Base-by-base conservation (phyloP, 2,797 vertebrate genomes). In the Pseudochromis fuscus region DNA sequence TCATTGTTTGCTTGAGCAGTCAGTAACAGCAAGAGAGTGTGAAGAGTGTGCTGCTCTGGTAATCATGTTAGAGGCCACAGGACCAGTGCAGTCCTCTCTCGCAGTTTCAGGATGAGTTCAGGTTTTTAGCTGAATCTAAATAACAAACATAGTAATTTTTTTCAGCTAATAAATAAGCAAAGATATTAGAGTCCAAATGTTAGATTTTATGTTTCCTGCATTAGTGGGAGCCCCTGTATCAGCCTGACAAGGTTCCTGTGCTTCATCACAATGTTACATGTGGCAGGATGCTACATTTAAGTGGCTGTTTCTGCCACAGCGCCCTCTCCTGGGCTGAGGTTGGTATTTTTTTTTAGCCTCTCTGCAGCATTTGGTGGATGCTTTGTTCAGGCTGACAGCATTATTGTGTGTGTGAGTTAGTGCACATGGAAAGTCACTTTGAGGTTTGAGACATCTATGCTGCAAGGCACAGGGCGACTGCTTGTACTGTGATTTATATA, bases 1-100 rank as follows among this genome's bases (percentile, higher is more conserved):
- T 21, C 61, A 66, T 4, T 81, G 76, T 81, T 83, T 75, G 45
- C 66, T 56, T 66, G 28, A 30, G 45, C 31, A 51, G n/a, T 58
- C 45, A 50, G 63, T 57, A 46, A 50, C 50, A 50, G 56, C 10
- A 16, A 46, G 42, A 46, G 37, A 40, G 21, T 48, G 56, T 58
- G 42, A 38, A 10, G 30, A 52, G 42, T 33, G 48, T 8, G 15
- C 35, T 52, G 37, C 1, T 52, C 33, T 53, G 35, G 2, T 67
- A 75, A 72, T 81, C 64, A 53, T 25, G 60, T 73, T 70, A 55
- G 31, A 33, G 24, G 60, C 9, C 27, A 44, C 50, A 30, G 25
- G 31, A 45, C 12, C 3, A 45, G 13, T 6, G 15, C 33, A 42
- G 3, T 46, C 31, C 28, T 57, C 35, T 40, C 0, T 19, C 16